Percentiles rank a stretch among this genome's conserved stretches.
phyloP scores from a whole-genome alignment of 2,888 invertebrate species.

The Chymomyza amoena region DNA sequence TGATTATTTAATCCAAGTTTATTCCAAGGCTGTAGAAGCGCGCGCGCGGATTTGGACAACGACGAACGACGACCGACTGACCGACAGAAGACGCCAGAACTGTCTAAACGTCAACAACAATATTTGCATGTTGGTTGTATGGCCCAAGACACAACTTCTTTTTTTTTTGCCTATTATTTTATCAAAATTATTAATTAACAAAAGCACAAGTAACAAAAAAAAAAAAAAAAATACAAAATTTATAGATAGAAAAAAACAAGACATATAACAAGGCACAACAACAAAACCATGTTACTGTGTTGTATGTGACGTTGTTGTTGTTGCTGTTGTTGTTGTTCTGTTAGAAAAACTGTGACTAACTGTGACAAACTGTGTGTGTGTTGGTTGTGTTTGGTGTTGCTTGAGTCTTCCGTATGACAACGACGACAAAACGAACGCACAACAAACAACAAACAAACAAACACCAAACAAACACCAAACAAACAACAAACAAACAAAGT shows the following conservation, averaged over 20 bases:
- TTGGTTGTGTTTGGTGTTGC: too few relatives aligned
- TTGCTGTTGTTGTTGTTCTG: conserved; percentile 10
- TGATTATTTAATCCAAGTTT: not conserved
- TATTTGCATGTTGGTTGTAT: too few relatives aligned
- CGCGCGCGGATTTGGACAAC: not conserved
- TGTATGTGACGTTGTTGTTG: conserved; percentile 9
- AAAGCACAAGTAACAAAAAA: not conserved
- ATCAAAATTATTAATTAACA: not conserved
- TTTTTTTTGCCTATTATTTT: too few relatives aligned
- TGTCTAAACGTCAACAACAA: too few relatives aligned
- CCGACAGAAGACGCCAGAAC: not conserved
- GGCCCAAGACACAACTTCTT: too few relatives aligned
- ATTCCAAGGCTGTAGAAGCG: not conserved
- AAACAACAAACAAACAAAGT: conserved; percentile 23
- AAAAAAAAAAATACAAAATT: not conserved
- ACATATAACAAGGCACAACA: not conserved
- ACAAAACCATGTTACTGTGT: not conserved
- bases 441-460: conserved; percentile 16
- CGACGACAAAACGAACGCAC: not conserved
- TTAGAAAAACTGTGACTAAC: not conserved
- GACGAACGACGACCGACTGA: not conserved
- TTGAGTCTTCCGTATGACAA: conserved; percentile 12
- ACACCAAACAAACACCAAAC: conserved; percentile 42
- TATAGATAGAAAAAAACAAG: not conserved
- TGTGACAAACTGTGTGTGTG: conserved; percentile 8